Evolutionary conservation across 2,797 vertebrate species (phyloP).

Genomic region (Falco cherrug): DNA sequence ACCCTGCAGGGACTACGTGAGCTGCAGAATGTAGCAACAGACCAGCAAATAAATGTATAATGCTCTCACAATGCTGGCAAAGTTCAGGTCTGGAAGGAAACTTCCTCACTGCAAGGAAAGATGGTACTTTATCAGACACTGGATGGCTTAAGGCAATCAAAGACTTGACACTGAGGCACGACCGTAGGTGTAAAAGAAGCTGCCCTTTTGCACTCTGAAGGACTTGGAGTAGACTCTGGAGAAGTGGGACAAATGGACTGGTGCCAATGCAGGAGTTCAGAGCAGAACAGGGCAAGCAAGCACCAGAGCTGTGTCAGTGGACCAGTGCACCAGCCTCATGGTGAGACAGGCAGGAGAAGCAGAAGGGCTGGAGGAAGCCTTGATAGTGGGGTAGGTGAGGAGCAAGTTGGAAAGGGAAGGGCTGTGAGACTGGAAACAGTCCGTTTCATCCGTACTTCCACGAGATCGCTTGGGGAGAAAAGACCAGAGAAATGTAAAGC

Average conservation of each 20-base stretch:
- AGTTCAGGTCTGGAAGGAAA: background rate
- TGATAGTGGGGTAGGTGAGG: background rate
- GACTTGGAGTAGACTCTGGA: background rate
- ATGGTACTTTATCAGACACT: background rate
- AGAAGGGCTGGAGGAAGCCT: background rate
- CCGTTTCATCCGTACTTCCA: background rate
- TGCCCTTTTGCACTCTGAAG: background rate
- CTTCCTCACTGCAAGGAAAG: background rate
- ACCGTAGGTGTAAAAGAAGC: fast-evolving
- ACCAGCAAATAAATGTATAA: background rate
- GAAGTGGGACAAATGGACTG: fast-evolving
- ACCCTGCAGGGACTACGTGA: background rate
- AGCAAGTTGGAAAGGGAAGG: background rate
- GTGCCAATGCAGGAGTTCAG: background rate
- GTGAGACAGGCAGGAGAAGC: background rate
- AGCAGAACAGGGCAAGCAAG: background rate
- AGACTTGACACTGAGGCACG: background rate
- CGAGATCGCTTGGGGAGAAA: slow-evolving; percentile 11
- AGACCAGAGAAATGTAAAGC: slow-evolving; percentile 32
- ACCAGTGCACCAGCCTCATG: background rate
- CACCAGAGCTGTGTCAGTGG: background rate
- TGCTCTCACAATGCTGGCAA: background rate
- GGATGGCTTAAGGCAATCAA: background rate
- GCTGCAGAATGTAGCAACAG: background rate
- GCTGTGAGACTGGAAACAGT: background rate